These are phyloP conservation scores for Epizoanthus illoricatus DNA, from an alignment of 92 coral and sea anemone species.

Conservation along the genomic window DNA sequence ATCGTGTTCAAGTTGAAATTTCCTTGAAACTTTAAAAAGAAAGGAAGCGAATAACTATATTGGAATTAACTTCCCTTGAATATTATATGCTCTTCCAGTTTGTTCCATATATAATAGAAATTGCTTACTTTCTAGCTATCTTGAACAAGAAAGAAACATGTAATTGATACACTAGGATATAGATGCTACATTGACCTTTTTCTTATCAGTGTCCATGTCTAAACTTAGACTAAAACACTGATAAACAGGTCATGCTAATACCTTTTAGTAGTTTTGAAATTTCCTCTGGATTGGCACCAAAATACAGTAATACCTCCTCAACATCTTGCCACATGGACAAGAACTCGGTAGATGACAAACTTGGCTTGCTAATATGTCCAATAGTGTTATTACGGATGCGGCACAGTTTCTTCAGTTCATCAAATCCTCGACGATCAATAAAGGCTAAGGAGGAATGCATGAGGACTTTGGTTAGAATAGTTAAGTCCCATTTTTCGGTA, in stretches of 20 bases:
- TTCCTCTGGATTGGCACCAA: not conserved
- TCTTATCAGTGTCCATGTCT: too few species aligned
- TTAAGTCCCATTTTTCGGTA: not conserved
- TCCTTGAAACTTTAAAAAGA: not conserved
- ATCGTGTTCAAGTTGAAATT: not conserved
- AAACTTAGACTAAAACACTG: too few species aligned
- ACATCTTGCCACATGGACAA: not conserved
- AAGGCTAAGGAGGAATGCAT: constrained; percentile 9
- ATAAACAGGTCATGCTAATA: too few species aligned
- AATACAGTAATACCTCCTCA: not conserved
- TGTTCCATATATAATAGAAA: too few species aligned
- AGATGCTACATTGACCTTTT: too few species aligned
- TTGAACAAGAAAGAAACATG: too few species aligned
- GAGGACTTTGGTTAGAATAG: not conserved
- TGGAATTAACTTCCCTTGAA: too few species aligned
- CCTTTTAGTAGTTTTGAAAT: too few species aligned
- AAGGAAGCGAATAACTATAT: too few species aligned
- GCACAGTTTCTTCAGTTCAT: not conserved
- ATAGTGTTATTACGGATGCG: not conserved
- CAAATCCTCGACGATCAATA: not conserved
- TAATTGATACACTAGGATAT: too few species aligned
- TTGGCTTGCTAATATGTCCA: not conserved
- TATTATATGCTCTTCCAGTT: too few species aligned
- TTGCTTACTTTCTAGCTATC: too few species aligned
- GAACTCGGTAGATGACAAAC: not conserved